These are phyloP conservation scores for Synanthedon tipuliformis DNA, from an alignment of 2,888 invertebrate genomes.

Conservation along the genomic window DNA sequence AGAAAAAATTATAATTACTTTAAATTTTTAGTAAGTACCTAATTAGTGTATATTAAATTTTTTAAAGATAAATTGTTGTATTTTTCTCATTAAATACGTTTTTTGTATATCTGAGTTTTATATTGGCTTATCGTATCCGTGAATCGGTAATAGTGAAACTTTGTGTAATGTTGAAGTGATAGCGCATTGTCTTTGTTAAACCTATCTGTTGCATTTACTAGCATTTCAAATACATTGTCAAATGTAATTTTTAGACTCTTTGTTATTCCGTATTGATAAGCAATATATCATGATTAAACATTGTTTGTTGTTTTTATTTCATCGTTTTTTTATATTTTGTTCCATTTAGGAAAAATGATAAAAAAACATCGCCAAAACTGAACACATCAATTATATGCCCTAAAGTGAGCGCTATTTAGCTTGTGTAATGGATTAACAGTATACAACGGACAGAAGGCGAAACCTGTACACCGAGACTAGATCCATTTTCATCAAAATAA, in stretches of 20 bases:
- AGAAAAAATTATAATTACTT: conserved; percentile 51
- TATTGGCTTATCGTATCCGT: conserved; percentile 50
- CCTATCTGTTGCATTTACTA: conserved; percentile 66
- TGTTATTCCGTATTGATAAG: conserved; percentile 68
- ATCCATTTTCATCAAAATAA: too few relatives aligned
- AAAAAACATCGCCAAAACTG: too few relatives aligned
- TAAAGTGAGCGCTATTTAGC: too few relatives aligned
- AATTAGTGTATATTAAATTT: conserved; percentile 65
- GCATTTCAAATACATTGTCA: conserved; percentile 59
- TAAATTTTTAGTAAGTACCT: conserved; percentile 61
- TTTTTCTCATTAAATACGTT: conserved; percentile 44
- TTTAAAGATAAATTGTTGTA: conserved; percentile 48
- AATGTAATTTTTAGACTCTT: conserved; percentile 53
- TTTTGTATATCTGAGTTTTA: conserved; percentile 48
- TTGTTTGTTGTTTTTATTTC: conserved; percentile 14
- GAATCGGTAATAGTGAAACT: conserved; percentile 2
- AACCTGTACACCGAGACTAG: too few relatives aligned
- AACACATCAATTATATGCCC: too few relatives aligned
- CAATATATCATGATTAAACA: conserved; percentile 65
- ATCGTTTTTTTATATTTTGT: neutral
- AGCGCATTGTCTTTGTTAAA: conserved; percentile 58
- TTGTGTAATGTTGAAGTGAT: conserved; percentile 34
- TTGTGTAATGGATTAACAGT: too few relatives aligned
- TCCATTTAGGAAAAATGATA: too few relatives aligned
- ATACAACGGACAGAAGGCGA: too few relatives aligned